Conservation (phyloP, 92 coral and sea anemone genomes). For the Epizoanthus rinbou region DNA sequence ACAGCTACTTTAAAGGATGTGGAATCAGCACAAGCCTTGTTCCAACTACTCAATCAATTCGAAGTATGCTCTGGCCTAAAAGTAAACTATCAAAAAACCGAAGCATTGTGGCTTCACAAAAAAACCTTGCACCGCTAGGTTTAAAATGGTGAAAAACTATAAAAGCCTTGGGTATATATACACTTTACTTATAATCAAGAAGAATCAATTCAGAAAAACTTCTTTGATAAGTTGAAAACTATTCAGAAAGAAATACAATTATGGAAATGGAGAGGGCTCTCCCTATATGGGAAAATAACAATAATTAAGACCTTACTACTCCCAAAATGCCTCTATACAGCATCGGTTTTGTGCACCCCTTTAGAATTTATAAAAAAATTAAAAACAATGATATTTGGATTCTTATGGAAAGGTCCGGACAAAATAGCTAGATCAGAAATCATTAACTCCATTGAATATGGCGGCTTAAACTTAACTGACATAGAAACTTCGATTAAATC, state of each 20-base stretch:
- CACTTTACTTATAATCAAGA: slow-evolving; percentile 31
- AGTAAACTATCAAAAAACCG: too few species aligned
- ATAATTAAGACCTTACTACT: neutral
- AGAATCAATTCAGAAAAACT: slow-evolving; percentile 20
- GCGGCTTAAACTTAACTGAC: slow-evolving; percentile 38
- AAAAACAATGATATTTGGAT: too few species aligned
- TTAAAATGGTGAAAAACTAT: too few species aligned
- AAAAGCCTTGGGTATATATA: neutral
- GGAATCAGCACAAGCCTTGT: slow-evolving; percentile 13
- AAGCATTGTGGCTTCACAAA: too few species aligned
- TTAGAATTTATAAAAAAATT: slow-evolving; percentile 21
- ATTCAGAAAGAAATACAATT: slow-evolving; percentile 27
- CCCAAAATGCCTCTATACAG: slow-evolving; percentile 9
- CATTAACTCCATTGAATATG: slow-evolving; percentile 20
- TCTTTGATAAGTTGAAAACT: slow-evolving; percentile 10
- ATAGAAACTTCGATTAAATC: slow-evolving; percentile 43
- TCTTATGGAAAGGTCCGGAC: too few species aligned
- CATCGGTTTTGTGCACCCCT: slow-evolving; percentile 31
- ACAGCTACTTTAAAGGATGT: slow-evolving; percentile 29
- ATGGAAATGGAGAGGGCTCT: slow-evolving; percentile 22
- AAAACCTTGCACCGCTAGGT: too few species aligned
- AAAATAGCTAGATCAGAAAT: slow-evolving; percentile 14
- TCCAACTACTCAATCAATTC: neutral
- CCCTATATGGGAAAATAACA: neutral
- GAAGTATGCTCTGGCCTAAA: too few species aligned